A percentile compares a stretch with the other conserved stretches of the same genome.
phyloP scores from a whole-genome alignment of 2,113 vertebrate genomes.

The Hystrix brachyura region DNA sequence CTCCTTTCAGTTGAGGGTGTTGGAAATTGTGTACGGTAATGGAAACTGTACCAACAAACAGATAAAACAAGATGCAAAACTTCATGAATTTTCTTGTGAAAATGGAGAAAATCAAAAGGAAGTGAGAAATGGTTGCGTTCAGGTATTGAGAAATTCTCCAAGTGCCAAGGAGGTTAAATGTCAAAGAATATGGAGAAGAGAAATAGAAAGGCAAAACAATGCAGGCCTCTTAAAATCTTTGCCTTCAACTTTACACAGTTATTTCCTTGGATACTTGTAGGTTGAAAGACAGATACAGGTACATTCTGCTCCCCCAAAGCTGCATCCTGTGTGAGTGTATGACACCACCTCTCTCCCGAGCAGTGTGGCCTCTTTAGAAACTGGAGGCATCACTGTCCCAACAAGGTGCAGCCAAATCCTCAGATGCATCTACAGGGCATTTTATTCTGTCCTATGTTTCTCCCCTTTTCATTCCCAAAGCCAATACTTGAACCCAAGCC shows the following conservation, averaged over 20 bases:
- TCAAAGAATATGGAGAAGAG: not conserved
- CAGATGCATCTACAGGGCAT: not conserved
- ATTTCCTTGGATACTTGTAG: not conserved
- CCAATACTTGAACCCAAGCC: not conserved
- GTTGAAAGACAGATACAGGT: not conserved
- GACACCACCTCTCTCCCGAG: not conserved
- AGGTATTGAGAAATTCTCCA: not conserved
- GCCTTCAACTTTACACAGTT: not conserved
- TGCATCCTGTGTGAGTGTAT: not conserved
- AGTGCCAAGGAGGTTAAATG: not conserved
- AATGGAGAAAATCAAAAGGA: not conserved
- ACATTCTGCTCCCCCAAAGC: not conserved
- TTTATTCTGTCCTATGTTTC: not conserved
- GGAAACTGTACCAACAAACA: too few relatives aligned
- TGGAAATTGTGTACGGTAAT: too few relatives aligned
- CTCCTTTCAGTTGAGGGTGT: too few relatives aligned
- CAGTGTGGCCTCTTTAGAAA: not conserved
- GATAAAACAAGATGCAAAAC: not conserved
- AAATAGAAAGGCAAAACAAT: not conserved
- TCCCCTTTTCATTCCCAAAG: not conserved
- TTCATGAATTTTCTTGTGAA: slow-evolving; percentile 1
- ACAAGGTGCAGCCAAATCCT: not conserved
- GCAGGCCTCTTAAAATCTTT: not conserved
- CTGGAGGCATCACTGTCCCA: not conserved
- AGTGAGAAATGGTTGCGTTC: not conserved